These are phyloP conservation scores for Triplophysa yarkandensis DNA, from an alignment of 2,797 vertebrate genomes.

Conservation along the genomic window DNA sequence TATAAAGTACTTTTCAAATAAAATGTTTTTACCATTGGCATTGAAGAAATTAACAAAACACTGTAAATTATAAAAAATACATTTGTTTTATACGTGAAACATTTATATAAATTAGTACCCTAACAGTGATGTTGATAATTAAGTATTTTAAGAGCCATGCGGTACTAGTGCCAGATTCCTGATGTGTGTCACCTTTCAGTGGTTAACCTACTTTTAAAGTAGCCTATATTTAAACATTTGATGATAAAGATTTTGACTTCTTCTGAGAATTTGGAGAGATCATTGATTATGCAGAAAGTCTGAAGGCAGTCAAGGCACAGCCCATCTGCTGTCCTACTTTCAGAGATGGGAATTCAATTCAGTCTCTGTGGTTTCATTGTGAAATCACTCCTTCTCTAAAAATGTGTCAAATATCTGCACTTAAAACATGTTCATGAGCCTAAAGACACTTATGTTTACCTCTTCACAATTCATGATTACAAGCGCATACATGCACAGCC, in stretches of 20 bases:
- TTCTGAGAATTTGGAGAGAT: background rate
- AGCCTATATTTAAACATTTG: background rate
- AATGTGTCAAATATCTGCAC: constrained; percentile 9
- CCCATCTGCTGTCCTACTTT: constrained; percentile 23
- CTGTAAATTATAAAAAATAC: no score
- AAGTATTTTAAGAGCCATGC: background rate
- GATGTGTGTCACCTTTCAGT: constrained; percentile 1
- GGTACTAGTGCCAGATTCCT: background rate
- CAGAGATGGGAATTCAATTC: constrained; percentile 6
- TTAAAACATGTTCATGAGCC: constrained; percentile 15
- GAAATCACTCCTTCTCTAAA: constrained; percentile 11
- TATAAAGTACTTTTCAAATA: background rate
- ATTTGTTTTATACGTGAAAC: no score
- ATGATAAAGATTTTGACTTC: background rate
- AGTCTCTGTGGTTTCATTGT: constrained; percentile 31
- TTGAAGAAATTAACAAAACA: no score
- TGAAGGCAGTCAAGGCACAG: constrained; percentile 5
- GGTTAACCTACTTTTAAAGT: constrained; percentile 1
- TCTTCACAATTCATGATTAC: background rate
- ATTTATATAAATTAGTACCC: background rate
- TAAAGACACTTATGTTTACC: background rate
- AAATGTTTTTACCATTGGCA: background rate
- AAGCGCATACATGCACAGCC: background rate
- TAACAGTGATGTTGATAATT: no score
- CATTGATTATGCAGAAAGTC: constrained; percentile 1